A percentile compares a stretch with the other conserved stretches of the same genome.
Conservation (phyloP, 2,113 vertebrate genomes). For the Odocoileus hemionus region DNA sequence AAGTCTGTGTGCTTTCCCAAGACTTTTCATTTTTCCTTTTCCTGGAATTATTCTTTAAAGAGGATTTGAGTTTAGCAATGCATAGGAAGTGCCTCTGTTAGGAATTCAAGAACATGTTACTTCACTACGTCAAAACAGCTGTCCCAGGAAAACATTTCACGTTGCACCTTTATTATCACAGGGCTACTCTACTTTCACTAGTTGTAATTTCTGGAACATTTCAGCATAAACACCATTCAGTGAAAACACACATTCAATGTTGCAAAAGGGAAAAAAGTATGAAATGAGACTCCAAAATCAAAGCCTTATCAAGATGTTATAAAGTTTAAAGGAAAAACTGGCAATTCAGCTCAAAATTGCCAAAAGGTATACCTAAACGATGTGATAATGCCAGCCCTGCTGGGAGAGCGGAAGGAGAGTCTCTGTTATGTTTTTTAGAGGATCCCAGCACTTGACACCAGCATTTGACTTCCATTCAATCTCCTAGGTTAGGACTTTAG, state of each 20-base stretch:
- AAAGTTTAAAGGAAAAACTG: not conserved
- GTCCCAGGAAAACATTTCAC: fast-evolving
- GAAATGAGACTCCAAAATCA: not conserved
- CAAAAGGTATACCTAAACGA: not conserved
- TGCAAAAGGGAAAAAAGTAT: not conserved
- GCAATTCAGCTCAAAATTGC: not conserved
- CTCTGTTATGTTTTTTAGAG: not conserved
- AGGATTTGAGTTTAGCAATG: constrained; percentile 34
- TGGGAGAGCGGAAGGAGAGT: not conserved
- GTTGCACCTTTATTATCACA: fast-evolving
- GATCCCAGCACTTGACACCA: not conserved
- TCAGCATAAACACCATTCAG: not conserved
- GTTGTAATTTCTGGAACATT: not conserved
- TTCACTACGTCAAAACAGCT: constrained; percentile 47
- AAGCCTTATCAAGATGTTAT: not conserved
- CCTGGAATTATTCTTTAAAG: not conserved
- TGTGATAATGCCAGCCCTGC: not conserved
- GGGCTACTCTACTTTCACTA: not conserved
- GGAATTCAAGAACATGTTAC: constrained; percentile 13
- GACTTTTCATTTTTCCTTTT: not conserved
- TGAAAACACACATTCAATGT: not conserved
- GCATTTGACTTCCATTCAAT: not conserved
- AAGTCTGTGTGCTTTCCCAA: not conserved
- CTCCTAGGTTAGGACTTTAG: not conserved
- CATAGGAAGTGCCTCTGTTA: constrained; percentile 50